Percentiles rank a stretch among this genome's conserved stretches.
phyloP scores from a whole-genome alignment of 2,888 invertebrate genomes.

The Luperina testacea region DNA sequence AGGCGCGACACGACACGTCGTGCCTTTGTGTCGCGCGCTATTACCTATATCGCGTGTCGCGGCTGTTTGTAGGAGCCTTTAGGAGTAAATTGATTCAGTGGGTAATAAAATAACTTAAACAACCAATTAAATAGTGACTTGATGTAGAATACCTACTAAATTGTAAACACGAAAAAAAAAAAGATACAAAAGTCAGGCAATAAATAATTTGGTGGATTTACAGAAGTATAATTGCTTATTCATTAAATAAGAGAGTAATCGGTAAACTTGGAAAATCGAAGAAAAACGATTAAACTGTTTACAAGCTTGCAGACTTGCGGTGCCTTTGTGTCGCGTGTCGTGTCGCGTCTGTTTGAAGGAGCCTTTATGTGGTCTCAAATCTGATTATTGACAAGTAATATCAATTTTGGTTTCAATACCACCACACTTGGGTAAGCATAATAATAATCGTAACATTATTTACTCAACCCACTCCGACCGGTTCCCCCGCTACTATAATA shows the following conservation, averaged over 20 bases:
- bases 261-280: background rate
- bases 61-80: background rate
- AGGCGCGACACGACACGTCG: too few relatives aligned
- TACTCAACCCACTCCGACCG: conserved; percentile 48
- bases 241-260: background rate
- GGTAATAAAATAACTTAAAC: background rate
- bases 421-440: conserved; percentile 46
- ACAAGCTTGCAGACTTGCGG: background rate
- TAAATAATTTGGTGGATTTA: background rate
- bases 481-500: conserved; percentile 60
- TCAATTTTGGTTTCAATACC: conserved; percentile 55
- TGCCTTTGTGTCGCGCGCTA: too few relatives aligned
- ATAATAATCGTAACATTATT: conserved; percentile 40
- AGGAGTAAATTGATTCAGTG: background rate
- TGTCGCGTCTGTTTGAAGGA: too few relatives aligned
- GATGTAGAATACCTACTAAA: background rate
- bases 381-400: conserved; percentile 59
- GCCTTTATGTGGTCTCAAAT: conserved; percentile 38
- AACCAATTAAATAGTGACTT: background rate
- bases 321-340: too few relatives aligned
- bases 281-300: background rate
- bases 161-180: background rate
- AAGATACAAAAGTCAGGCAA: background rate
- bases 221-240: background rate
- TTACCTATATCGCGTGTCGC: too few relatives aligned